These are phyloP conservation scores for Anoplolepis gracilipes DNA, from an alignment of 1,140 invertebrate genomes.

Conservation along the genomic window DNA sequence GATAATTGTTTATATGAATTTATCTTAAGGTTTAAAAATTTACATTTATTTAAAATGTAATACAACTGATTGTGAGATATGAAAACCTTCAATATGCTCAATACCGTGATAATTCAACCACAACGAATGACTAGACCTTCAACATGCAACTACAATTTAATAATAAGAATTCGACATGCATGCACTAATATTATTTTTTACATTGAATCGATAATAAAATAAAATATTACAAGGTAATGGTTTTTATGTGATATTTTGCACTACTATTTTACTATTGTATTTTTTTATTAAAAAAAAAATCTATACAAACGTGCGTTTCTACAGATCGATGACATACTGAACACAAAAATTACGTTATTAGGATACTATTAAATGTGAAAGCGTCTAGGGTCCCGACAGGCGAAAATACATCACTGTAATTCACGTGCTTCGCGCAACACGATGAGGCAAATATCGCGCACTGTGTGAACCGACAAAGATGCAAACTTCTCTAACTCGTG, in stretches of 20 bases:
- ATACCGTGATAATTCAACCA: neutral
- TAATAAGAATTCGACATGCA: neutral
- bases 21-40: neutral
- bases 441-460: conserved; percentile 15
- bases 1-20: neutral
- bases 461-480: conserved; percentile 15
- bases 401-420: conserved; percentile 13
- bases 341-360: neutral
- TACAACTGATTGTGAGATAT: neutral
- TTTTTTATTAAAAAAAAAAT: neutral
- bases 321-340: neutral
- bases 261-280: neutral
- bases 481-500: neutral
- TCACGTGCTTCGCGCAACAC: conserved; percentile 33
- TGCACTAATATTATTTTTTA: neutral
- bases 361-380: too few relatives aligned
- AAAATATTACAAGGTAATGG: neutral
- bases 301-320: neutral
- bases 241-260: neutral
- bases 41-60: conserved; percentile 1
- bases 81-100: neutral
- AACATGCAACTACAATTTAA: neutral
- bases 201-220: neutral
- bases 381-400: neutral
- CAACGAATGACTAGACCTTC: neutral